Evolutionary conservation across 2,797 vertebrate species (phyloP).

Genomic region (Trematomus bernacchii): DNA sequence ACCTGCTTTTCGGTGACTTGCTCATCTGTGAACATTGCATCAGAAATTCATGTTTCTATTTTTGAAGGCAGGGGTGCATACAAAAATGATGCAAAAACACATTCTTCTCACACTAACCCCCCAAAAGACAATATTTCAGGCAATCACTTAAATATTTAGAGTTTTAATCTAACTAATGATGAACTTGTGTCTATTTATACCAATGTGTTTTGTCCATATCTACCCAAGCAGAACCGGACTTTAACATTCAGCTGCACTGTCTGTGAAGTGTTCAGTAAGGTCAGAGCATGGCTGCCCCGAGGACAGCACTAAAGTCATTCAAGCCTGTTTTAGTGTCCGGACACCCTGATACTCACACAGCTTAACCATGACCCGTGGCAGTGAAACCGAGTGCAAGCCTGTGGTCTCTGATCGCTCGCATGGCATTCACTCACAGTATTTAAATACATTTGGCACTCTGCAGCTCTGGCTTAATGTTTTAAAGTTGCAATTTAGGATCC

Average conservation of each 20-base stretch:
- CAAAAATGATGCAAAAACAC: constrained; percentile 23
- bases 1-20: constrained; percentile 19
- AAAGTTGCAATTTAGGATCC: constrained; percentile 4
- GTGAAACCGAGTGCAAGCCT: constrained; percentile 57
- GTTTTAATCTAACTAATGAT: constrained; percentile 7
- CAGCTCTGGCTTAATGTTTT: constrained; percentile 2
- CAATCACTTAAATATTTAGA: constrained; percentile 5
- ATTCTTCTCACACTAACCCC: constrained; percentile 14
- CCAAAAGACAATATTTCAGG: constrained; percentile 9
- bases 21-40: constrained; percentile 53
- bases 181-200: constrained; percentile 49
- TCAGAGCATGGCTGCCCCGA: constrained; percentile 75
- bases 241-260: constrained; percentile 74
- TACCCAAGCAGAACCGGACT: constrained; percentile 64
- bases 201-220: constrained; percentile 46
- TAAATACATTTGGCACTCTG: constrained; percentile 20
- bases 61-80: neutral
- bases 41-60: constrained; percentile 45
- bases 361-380: constrained; percentile 69
- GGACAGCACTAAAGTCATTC: constrained; percentile 83
- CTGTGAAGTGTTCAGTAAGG: constrained; percentile 70
- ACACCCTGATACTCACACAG: constrained; percentile 72
- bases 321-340: constrained; percentile 80
- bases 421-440: constrained; percentile 45
- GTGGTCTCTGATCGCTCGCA: constrained; percentile 60